A percentile compares a stretch with the other conserved stretches of the same genome.
Conservation (phyloP, 2,888 invertebrate genomes). For the Drosophila picticornis region DNA sequence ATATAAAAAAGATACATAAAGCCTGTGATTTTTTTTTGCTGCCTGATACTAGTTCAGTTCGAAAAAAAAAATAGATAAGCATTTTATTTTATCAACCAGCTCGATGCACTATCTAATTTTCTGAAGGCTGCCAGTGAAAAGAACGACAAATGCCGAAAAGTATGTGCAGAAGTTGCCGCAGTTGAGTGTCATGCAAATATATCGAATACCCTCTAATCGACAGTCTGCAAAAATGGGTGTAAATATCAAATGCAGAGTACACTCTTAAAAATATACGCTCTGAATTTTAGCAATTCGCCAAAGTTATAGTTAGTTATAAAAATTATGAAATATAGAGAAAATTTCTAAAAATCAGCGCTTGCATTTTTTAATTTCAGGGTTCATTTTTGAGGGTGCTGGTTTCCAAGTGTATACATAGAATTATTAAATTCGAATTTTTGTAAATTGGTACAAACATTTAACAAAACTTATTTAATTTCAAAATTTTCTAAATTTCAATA, state of each 20-base stretch:
- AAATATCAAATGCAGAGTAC: neutral
- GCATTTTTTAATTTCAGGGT: too few relatives aligned
- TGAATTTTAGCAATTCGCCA: too few relatives aligned
- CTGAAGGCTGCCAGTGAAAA: constrained; percentile 25
- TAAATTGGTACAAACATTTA: too few relatives aligned
- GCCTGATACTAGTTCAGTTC: neutral
- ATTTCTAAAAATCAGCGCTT: too few relatives aligned
- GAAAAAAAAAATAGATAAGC: constrained; percentile 2
- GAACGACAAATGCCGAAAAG: constrained; percentile 18
- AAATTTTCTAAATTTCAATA: neutral
- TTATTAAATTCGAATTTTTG: too few relatives aligned
- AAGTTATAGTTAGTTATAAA: too few relatives aligned
- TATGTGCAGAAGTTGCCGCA: constrained; percentile 30
- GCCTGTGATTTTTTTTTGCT: constrained; percentile 1
- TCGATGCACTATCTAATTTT: constrained; percentile 34
- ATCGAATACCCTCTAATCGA: constrained; percentile 8
- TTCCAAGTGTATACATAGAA: too few relatives aligned
- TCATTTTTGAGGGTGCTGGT: too few relatives aligned
- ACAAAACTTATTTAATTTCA: too few relatives aligned
- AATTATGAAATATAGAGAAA: fast-evolving
- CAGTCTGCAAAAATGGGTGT: too few relatives aligned
- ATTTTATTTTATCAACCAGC: constrained; percentile 16
- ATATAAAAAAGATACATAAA: neutral
- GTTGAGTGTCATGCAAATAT: constrained; percentile 26
- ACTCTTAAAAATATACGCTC: too few relatives aligned